These are phyloP conservation scores for Procavia capensis DNA, from an alignment of 2,113 vertebrate genomes.

Conservation along the genomic window DNA sequence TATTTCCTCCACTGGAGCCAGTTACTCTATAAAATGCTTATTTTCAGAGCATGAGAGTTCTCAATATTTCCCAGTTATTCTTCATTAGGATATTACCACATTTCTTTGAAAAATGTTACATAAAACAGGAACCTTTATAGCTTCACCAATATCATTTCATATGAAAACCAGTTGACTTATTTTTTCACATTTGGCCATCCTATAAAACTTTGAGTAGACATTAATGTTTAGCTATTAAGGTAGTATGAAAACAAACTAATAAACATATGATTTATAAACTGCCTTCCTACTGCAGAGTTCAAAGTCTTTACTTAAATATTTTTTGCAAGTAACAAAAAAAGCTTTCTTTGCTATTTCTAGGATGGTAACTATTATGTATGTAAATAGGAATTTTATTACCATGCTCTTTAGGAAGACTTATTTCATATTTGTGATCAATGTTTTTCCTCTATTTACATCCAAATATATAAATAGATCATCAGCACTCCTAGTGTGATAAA, in stretches of 20 bases:
- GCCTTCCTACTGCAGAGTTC: slow-evolving; percentile 23
- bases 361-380: slow-evolving; percentile 43
- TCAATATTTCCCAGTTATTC: slow-evolving; percentile 48
- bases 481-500: neutral
- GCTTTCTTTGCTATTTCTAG: neutral
- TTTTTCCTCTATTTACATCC: neutral
- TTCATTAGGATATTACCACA: slow-evolving; percentile 40
- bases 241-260: slow-evolving; percentile 63
- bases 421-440: slow-evolving; percentile 20
- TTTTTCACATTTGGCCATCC: slow-evolving; percentile 21
- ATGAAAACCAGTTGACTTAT: slow-evolving; percentile 44
- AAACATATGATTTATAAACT: slow-evolving; percentile 67
- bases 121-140: slow-evolving; percentile 41
- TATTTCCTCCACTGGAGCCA: neutral
- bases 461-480: neutral
- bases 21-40: slow-evolving; percentile 57
- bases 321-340: slow-evolving; percentile 27
- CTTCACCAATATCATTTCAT: slow-evolving; percentile 22
- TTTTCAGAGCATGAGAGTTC: slow-evolving; percentile 26
- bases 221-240: slow-evolving; percentile 65
- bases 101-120: slow-evolving; percentile 55
- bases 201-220: slow-evolving; percentile 57
- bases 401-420: neutral
- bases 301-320: slow-evolving; percentile 52
- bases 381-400: neutral